Evolutionary conservation across 2,888 invertebrate genomes (phyloP), one percentile per base, ranked within the genome.

Genomic region (Mystacides longicornis): DNA sequence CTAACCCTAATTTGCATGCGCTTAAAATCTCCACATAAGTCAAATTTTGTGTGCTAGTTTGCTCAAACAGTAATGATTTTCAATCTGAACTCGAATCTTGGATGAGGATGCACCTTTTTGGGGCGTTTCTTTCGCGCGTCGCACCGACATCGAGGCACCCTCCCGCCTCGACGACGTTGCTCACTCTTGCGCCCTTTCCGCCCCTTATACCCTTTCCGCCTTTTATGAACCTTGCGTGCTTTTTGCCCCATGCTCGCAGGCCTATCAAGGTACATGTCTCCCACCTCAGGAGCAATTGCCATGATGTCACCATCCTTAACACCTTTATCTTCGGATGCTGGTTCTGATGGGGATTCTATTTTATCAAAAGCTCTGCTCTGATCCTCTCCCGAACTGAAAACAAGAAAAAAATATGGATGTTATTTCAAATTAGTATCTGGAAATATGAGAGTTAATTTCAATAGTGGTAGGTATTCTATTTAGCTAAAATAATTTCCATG

Each of bases 91-190:
- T 37, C 16, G 27, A 37, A 37, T 37, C 16, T 37, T 7, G 16
- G n/a, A 37, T 37, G 14, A 37, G 3, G 14, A 37, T n/a, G 37
- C 53, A 57, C 57, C 57, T 57, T 53, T 23, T 50, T 51, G 14
- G 42, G 53, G 45, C 57, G 54, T 27, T 22, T 54, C 22, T 47
- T 27, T 14, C 37, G 31, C n/a, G 23, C 20, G 43, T 46, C 22
- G 47, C 55, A 50, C 11, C 51, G 55, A 20, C 55, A 55, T 23
- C 55, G 54, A 49, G 54, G 58, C 51, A 49, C 31, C 46, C 60
- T 52, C 23, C 20, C 23, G 21, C 42, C 54, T 43, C 52, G 45
- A 51, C 57, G 55, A 21, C 57, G 47, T 20, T 42, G 48, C 33
- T 37, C 56, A 43, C 56, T 33, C 5, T 16, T 43, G 20, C 53